These are phyloP conservation scores for Spheniscus humboldti DNA, from an alignment of 2,797 vertebrate genomes.

Conservation along the genomic window DNA sequence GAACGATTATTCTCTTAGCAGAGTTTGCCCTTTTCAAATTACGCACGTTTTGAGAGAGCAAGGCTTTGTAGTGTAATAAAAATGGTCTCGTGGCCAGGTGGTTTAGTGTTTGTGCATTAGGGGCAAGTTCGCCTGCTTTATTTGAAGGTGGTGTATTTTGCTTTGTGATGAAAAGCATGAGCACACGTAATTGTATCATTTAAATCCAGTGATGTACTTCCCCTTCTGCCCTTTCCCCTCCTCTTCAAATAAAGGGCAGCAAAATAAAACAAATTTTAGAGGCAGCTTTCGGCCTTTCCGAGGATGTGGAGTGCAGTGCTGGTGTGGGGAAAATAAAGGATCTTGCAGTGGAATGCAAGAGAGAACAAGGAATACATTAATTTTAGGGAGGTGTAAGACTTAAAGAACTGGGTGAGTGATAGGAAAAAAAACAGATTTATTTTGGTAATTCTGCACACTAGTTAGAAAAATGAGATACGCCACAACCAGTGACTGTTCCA, in stretches of 20 bases:
- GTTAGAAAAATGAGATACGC: not conserved
- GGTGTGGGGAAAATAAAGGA: not conserved
- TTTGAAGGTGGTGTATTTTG: not conserved
- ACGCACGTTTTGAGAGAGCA: rapidly evolving
- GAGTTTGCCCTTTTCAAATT: not conserved
- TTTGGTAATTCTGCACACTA: not conserved
- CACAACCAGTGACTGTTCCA: not conserved
- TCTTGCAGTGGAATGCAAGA: not conserved
- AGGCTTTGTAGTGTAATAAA: not conserved
- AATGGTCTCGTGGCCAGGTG: not conserved
- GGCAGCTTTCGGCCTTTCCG: not conserved
- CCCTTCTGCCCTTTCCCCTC: not conserved
- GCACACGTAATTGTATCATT: not conserved
- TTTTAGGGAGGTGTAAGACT: not conserved
- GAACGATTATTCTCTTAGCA: not conserved
- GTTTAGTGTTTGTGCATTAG: not conserved
- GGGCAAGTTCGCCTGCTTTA: not conserved
- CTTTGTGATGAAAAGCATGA: not conserved
- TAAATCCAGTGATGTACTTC: not conserved
- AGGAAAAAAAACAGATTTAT: not conserved
- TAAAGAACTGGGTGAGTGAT: not conserved
- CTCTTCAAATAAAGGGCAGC: not conserved
- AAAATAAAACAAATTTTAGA: not conserved
- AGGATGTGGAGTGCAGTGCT: not conserved
- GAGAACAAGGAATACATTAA: not conserved